Conservation (phyloP, 2,888 invertebrate species). For the Halictus ligatus region DNA sequence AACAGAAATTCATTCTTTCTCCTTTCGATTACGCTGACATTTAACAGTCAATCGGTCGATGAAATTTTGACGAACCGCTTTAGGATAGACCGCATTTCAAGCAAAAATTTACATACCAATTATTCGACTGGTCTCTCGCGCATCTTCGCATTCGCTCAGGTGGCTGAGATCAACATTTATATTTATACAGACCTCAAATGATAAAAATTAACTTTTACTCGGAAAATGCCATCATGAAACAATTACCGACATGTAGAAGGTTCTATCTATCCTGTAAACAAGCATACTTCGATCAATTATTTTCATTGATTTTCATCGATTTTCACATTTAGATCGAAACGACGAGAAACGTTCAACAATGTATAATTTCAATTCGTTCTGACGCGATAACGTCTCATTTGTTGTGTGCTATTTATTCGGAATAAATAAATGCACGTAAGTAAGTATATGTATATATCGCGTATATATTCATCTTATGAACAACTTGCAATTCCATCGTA, state of each 20-base stretch:
- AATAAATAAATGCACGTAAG: neutral
- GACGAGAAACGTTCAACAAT: neutral
- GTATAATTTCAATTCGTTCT: neutral
- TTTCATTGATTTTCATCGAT: neutral
- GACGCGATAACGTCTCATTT: neutral
- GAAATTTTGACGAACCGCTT: conserved; percentile 9
- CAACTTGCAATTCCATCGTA: neutral
- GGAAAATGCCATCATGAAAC: conserved; percentile 68
- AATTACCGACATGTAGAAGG: conserved; percentile 33
- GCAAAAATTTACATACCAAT: conserved; percentile 10
- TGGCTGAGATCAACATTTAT: conserved; percentile 79
- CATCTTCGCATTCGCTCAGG: conserved; percentile 57
- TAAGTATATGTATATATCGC: neutral
- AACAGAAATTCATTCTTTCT: conserved; percentile 54
- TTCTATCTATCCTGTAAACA: conserved; percentile 9
- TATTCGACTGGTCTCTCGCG: conserved; percentile 36
- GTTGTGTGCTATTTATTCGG: neutral
- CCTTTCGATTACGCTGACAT: conserved; percentile 29
- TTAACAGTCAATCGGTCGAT: conserved; percentile 12
- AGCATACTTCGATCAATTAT: neutral
- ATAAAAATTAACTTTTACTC: conserved; percentile 68
- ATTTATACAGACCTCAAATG: conserved; percentile 66
- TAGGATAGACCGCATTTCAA: conserved; percentile 32
- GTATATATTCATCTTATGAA: neutral
- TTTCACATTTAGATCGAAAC: neutral